A percentile compares a stretch with the other conserved stretches of the same genome.
These are phyloP conservation scores for Melieria crassipennis DNA, from an alignment of 2,888 invertebrate species.

Conservation along the genomic window DNA sequence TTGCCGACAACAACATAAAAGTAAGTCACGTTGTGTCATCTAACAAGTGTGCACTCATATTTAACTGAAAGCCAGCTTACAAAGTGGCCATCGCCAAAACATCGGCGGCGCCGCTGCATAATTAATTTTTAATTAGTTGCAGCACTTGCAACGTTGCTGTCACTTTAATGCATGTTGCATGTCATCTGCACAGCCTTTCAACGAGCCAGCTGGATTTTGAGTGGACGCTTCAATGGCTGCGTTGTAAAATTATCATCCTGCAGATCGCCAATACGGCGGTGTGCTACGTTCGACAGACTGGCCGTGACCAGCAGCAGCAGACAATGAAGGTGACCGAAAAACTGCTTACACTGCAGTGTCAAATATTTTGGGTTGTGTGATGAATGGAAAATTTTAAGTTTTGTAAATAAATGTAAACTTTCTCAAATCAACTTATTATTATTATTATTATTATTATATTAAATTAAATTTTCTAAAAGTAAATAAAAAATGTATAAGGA, in stretches of 20 bases:
- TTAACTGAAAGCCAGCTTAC: conserved; percentile 19
- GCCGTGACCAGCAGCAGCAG: no score
- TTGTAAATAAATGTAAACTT: no score
- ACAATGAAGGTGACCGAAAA: no score
- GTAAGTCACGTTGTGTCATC: conserved; percentile 19
- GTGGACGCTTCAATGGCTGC: not conserved
- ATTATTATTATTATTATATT: no score
- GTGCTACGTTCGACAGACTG: no score
- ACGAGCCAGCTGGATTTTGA: not conserved
- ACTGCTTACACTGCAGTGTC: no score
- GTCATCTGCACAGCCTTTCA: conserved; percentile 18
- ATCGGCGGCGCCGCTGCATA: conserved; percentile 5
- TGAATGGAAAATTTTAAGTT: no score
- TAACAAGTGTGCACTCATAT: conserved; percentile 19
- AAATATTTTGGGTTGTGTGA: no score
- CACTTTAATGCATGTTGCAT: conserved; percentile 35
- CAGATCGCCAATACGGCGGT: not conserved
- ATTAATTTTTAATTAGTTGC: conserved; percentile 37
- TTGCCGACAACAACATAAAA: not conserved
- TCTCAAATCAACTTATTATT: no score
- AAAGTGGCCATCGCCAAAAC: not conserved
- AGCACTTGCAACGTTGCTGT: conserved; percentile 26
- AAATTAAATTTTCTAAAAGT: no score
- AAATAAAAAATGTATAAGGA: no score
- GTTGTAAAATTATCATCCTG: not conserved